Conservation (phyloP, 2,113 vertebrate species). For the Cyprinus carpio region DNA sequence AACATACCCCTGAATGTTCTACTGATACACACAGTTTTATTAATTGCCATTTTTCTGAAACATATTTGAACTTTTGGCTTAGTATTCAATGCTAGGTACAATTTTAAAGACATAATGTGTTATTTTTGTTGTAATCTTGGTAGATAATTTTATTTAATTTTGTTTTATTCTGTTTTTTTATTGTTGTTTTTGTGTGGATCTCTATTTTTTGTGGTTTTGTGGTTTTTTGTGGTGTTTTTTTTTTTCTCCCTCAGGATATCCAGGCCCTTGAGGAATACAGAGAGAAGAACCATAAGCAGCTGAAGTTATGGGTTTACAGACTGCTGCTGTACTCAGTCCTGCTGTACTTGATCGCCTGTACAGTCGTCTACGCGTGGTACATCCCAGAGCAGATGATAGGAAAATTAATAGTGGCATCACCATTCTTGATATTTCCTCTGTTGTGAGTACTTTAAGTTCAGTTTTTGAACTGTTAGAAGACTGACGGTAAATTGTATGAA, state of each 20-base stretch:
- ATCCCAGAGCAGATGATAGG: conserved; percentile 89
- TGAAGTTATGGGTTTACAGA: conserved; percentile 92
- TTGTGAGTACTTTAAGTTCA: conserved; percentile 83
- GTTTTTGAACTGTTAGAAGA: neutral
- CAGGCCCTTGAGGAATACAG: conserved; percentile 89
- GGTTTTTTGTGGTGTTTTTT: conserved; percentile 8
- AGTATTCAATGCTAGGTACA: neutral
- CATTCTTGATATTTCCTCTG: conserved; percentile 89
- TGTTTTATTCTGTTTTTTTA: no score
- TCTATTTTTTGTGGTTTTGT: no score
- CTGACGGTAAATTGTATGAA: neutral
- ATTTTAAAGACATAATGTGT: neutral
- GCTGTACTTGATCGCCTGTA: conserved; percentile 84
- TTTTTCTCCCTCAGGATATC: conserved; percentile 82
- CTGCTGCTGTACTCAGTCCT: conserved; percentile 89
- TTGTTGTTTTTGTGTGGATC: no score
- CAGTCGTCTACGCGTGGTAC: conserved; percentile 92
- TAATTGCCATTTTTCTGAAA: neutral
- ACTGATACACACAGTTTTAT: neutral
- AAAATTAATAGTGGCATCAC: conserved; percentile 84
- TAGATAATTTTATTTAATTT: no score
- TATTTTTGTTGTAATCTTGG: neutral
- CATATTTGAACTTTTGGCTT: neutral
- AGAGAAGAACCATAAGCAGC: conserved; percentile 92
- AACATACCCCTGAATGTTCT: neutral